Evolutionary conservation across 2,113 vertebrate genomes (phyloP), one percentile per base, ranked within the genome.

Genomic region (Gymnobelideus leadbeateri): DNA sequence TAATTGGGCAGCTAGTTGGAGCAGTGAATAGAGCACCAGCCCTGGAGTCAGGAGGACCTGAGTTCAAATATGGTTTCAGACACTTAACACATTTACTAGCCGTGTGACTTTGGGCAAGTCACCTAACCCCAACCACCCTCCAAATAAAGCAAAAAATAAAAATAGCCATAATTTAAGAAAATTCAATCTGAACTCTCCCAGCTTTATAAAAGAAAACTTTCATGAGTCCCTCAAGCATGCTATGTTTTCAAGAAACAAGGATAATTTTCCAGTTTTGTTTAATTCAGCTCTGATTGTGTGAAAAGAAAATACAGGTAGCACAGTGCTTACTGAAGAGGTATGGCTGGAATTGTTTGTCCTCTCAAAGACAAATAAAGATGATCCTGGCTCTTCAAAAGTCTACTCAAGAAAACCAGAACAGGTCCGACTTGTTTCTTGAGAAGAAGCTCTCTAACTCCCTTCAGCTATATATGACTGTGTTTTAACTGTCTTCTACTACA

Each of bases 341-440:
- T 84, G 23, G 2, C 24, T 95, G 77, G n/a, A 9, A 91, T 96
- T 93, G 92, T 57, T 31, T 92, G 95, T 23, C 10, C 37, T 84
- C 91, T 91, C 28, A 90, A 96, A 96, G 90, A 49, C 53, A 61
- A 16, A 37, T 19, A 50, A 50, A 94, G 94, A 89, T 53, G 51
- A 94, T 52, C 50, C 28, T 90, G 84, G 61, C 37, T 68, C n/a
- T 96, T 96, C 89, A 91, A 94, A 96, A 91, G 68, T 51, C 68
- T 68, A 61, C 9, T 50, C 26, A 94, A 92, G 49, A 89, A 96
- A 94, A 94, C 49, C 31, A 7, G 10, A 68, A 43, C 57, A 53
- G 47, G 90, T 91, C 54, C 95, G 93, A 68, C 57, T 54, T 96
- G 89, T 93, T 94, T 94, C 91, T 92, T 61, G n/a, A 93, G 84